Evolutionary conservation across 2,888 invertebrate species (phyloP), one percentile per base, ranked within the genome.

Genomic region (Chaetogeoica ovagalla): DNA sequence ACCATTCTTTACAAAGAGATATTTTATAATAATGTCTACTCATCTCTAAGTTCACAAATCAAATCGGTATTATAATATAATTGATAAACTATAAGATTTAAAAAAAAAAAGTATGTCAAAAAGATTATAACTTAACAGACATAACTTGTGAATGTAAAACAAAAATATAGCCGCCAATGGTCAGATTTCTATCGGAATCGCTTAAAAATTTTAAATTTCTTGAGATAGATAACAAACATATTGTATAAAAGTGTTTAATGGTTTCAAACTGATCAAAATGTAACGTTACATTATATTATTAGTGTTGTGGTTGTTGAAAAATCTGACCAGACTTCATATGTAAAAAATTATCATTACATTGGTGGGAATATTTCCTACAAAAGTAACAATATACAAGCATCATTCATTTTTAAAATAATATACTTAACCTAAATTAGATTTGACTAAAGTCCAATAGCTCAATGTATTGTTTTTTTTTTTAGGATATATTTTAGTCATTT

Each of bases 11-110:
- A 57, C 2, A 4, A 52, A 15, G n/a, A 52, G 19, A 60, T 48
- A 15, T 57, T 75, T 55, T 75, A n/a, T 43, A 59, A 21, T 23
- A 59, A 21, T 23, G 11, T 30, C 4, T 7, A 59, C 66, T 76
- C 66, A 68, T 76, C 75, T 76, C 75, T 15, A 68, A 76, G 75
- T 66, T 57, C n/a, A 75, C 57, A 75, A 68, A 76, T n/a, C 21
- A 66, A 65, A 65, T 43, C 39, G 43, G 9, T 43, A 9, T 43
- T 43, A 43, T 43, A 43, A 7, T 43, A 43, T 11, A 17, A 57
- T 19, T 57, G 39, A 13, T 43, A 57, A 1, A 66, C 55, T 13
- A n/a, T n/a, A 57, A 66, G 2, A 43, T 57, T 8, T 48, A 39
- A 23, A 55, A 37, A 8, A 63, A 63, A 63, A 39, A n/a, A 37